These are phyloP conservation scores for Acanthurus leucopareius DNA, from an alignment of 2,797 vertebrate species.

Conservation along the genomic window DNA sequence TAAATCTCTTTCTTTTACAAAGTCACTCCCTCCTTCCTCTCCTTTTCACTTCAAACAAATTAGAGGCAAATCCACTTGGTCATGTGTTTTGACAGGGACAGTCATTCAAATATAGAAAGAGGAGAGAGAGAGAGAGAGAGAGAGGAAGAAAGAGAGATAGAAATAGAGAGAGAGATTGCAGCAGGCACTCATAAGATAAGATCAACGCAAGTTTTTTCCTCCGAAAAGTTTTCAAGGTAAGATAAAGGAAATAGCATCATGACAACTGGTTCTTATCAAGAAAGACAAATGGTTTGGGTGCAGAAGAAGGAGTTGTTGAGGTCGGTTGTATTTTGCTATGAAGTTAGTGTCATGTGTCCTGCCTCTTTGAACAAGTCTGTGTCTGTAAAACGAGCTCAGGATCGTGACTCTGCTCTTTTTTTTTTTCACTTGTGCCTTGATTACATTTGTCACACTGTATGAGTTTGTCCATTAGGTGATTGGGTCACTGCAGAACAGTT, in stretches of 20 bases:
- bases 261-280: slow-evolving; percentile 7
- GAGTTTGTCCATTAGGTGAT: slow-evolving; percentile 80
- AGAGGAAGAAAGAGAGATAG: slow-evolving; percentile 37
- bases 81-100: slow-evolving; percentile 81
- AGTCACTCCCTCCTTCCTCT: slow-evolving; percentile 72
- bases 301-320: neutral
- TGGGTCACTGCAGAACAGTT: slow-evolving; percentile 61
- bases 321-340: slow-evolving; percentile 16
- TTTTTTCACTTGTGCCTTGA: slow-evolving; percentile 59
- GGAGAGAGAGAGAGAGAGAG: neutral
- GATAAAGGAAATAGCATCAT: slow-evolving; percentile 52
- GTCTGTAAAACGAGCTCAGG: slow-evolving; percentile 27
- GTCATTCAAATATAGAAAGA: slow-evolving; percentile 80
- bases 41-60: slow-evolving; percentile 86
- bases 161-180: slow-evolving; percentile 58
- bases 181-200: slow-evolving; percentile 59
- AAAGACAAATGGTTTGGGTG: neutral
- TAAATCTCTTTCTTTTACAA: slow-evolving; percentile 63
- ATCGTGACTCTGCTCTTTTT: slow-evolving; percentile 28
- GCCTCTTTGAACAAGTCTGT: neutral
- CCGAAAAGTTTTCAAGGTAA: slow-evolving; percentile 74
- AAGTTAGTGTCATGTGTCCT: slow-evolving; percentile 5
- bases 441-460: slow-evolving; percentile 72
- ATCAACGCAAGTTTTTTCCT: slow-evolving; percentile 42
- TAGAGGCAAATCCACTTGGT: slow-evolving; percentile 86